phyloP scores from a whole-genome alignment of 1,140 invertebrate genomes.

The Lineus longissimus region DNA sequence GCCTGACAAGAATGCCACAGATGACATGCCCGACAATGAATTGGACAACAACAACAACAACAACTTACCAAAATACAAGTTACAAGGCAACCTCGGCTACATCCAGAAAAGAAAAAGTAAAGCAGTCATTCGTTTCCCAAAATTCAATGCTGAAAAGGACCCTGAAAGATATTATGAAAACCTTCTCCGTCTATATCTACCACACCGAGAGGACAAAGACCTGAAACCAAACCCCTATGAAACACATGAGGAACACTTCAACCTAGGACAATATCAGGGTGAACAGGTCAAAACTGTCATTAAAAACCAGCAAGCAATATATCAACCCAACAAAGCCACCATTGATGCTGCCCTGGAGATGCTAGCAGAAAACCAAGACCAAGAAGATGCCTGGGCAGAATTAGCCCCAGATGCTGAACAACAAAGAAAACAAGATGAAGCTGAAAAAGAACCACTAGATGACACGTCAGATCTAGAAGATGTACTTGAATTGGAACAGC shows the following conservation, averaged over 20 bases:
- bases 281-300: too few species aligned
- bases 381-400: too few species aligned
- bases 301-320: too few species aligned
- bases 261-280: not conserved
- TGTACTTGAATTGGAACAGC: too few species aligned
- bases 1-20: slow-evolving; percentile 4
- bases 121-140: slow-evolving; percentile 9
- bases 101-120: slow-evolving; percentile 15
- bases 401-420: too few species aligned
- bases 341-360: too few species aligned
- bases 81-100: slow-evolving; percentile 16
- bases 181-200: slow-evolving; percentile 15
- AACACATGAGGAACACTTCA: slow-evolving; percentile 13
- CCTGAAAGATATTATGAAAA: slow-evolving; percentile 12
- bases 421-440: not conserved
- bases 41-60: too few species aligned
- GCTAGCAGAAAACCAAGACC: too few species aligned
- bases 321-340: too few species aligned
- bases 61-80: slow-evolving; percentile 1
- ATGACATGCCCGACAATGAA: too few species aligned
- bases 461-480: too few species aligned
- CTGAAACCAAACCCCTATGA: slow-evolving; percentile 14
- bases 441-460: too few species aligned
- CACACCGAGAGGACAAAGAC: slow-evolving; percentile 8
- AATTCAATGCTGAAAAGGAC: slow-evolving; percentile 5